Evolutionary conservation across 2,113 vertebrate species (phyloP), one percentile per base, ranked within the genome.

Genomic region (Ochotona princeps): DNA sequence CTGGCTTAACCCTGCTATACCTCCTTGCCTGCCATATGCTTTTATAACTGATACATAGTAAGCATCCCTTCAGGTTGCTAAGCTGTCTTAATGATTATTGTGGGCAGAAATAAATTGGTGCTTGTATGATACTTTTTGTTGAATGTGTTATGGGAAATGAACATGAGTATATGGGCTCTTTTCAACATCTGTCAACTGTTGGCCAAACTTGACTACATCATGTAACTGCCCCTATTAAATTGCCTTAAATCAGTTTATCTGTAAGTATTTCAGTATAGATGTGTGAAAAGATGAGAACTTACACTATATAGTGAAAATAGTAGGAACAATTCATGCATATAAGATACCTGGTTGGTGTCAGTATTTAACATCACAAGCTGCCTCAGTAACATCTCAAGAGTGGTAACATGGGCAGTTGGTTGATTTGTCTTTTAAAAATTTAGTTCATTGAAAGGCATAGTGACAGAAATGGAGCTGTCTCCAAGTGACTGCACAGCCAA

Each of bases 31-130:
- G 54, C 18, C 54, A 4, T 57, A 57, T 57, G 54, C 54, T 57
- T 57, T 57, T 57, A 6, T 57, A 15, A 18, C 14, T 93, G 60
- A 60, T 4, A 18, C 61, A 47, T 51, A 83, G 47, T 51, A 88
- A 83, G 21, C 23, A 87, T 87, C 73, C n/a, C 35, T 86, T 88
- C 25, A 79, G 70, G 38, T 89, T 84, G 61, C 54, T 90, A 70
- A 95, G 49, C 73, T 78, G 28, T 76, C 23, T 60, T 32, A 70
- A 51, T 87, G 92, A 60, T 86, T 75, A 35, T 81, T 89, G 90
- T 90, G 92, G 83, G 81, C 47, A 76, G 23, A 75, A 94, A 66
- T n/a, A 63, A 93, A 83, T 80, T 54, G 65, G 49, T 92, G 70
- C 17, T 72, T 81, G 9, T 83, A 17, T 32, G 4, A 26, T 91